Evolutionary conservation across 2,888 invertebrate species (phyloP), one percentile per base, ranked within the genome.

Genomic region (Clepsis dumicolana): DNA sequence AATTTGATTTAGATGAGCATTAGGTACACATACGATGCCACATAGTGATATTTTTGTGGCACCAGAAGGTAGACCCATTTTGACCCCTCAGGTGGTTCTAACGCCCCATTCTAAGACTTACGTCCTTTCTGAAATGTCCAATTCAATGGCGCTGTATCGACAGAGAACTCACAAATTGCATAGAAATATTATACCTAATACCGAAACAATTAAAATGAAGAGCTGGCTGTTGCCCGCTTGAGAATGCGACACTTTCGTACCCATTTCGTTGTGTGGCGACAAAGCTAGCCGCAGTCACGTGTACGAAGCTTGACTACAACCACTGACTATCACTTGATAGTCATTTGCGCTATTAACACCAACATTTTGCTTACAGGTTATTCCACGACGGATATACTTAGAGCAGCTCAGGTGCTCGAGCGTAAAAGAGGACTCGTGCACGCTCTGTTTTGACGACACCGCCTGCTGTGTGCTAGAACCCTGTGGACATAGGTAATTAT

Each of bases 361-460:
- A 14, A 4, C 10, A 3, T 38, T 24, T 48, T 59, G 8, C 18
- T 1, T 10, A 4, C 72, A 91, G 91, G 85, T 98, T 72, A 93
- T 98, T 78, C 98, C 98, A 2, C 95, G 98, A 74, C 96, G 97
- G 81, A 94, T 98, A 78, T 96, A 95, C 80, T 88, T 98, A 79
- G 96, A 96, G 77, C 94, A 96, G 78, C 89, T 98, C 74, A 90
- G 96, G 70, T 95, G 95, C 81, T 94, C 96, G 53, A 96, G 96
- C 78, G 96, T 97, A 27, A 94, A 95, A 70, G 98, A 98, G 79
- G 96, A 98, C 84, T 96, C 97, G 12, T 98, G 98, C 89, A 97
- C 96, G 0, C 91, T 98, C 61, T 98, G 98, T 89, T 98, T 96
- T 86, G 98, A 98, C 85, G 95, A 95, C 73, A 95, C 95, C 74